Base-by-base conservation (phyloP, 2,888 invertebrate genomes). In the Pyrocoelia pectoralis region DNA sequence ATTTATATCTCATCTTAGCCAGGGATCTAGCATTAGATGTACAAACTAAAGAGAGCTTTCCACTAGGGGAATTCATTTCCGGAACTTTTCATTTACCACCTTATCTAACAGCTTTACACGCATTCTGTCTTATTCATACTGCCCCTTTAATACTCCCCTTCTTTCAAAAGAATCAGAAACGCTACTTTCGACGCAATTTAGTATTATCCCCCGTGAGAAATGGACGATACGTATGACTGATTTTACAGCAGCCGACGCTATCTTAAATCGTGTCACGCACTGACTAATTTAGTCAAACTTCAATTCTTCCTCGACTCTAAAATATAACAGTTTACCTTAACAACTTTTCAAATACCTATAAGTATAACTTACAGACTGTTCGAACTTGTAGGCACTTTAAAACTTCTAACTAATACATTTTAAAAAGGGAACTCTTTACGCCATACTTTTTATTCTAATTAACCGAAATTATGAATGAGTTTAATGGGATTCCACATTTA, bases 1-100 rank as follows among this genome's bases (percentile, higher is more conserved):
- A 24, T 3, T 24, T 24, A 24, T 24, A 24, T 24, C 6, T 6
- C 3, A 6, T 24, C 24, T 24, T 24, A 24, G 24, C 24, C 24
- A 6, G 3, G 4, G 24, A 67, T 67, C 46, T 46, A 46, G 46
- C 58, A 63, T 56, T 55, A 52, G 60, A 50, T 52, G 56, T 43
- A 29, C 61, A 61, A 53, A 56, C 61, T 61, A 67, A 65, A 64
- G 56, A 52, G 53, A 57, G 50, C 56, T 63, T 66, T 53, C 61
- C 53, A 52, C 18, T 46, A 49, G 51, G 52, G 53, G 61, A 68
- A 68, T 65, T 59, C 62, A 68, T 68, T 68, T 66, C 68, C 64
- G 53, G 54, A 57, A 58, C 61, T 66, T 67, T 67, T 65, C 67
- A 65, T 64, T 67, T 67, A 60, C 61, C 64, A 65, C 67, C 64